Base-by-base conservation (phyloP, 23 tunicate genomes). In the Styela clava region DNA sequence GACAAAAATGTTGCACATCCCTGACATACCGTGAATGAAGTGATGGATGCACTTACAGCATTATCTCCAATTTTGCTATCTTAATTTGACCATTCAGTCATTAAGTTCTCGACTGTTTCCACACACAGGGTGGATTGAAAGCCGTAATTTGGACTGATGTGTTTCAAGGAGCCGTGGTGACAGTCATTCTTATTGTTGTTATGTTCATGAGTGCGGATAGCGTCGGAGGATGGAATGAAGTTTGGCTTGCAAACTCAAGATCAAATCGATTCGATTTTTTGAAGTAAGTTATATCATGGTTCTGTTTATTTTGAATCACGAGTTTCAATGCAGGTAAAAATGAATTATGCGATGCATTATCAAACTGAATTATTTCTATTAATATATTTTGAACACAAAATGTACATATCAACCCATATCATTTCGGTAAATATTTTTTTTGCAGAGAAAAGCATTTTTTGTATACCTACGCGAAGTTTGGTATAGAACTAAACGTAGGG, bases 141-240 rank as follows among this genome's bases (percentile, higher is more conserved):
- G 81, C 81, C 12, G 81, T 76, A 26, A 76, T 76, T 7, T 76
- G 81, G 81, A 76, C 81, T 9, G 81, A 76, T 76, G 81, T 76
- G 30, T 76, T 76, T 76, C 81, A 76, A 76, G 81, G 81, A 24
- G 27, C 16, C 25, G 61, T 76, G 28, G 65, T 76, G 19, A 51
- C 37, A 25, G 26, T 76, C 7, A 52, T 76, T 21, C 52, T 76
- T 22, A 35, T 76, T 18, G 52, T 76, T 37, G 81, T 76, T 24
- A 76, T 76, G 81, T 76, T 76, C 32, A 25, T 76, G 64, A 76
- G 81, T 24, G 81, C 81, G 16, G n/a, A 76, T 20, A 29, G 37
- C 30, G 64, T 51, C 65, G 81, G 81, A 20, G 81, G 81, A 33
- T 76, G 81, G 81, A 56, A 52, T 36, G 52, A 7, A n/a, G 81